These are phyloP conservation scores for Sminthurides aquaticus DNA, from an alignment of 2,888 invertebrate species.

Conservation along the genomic window DNA sequence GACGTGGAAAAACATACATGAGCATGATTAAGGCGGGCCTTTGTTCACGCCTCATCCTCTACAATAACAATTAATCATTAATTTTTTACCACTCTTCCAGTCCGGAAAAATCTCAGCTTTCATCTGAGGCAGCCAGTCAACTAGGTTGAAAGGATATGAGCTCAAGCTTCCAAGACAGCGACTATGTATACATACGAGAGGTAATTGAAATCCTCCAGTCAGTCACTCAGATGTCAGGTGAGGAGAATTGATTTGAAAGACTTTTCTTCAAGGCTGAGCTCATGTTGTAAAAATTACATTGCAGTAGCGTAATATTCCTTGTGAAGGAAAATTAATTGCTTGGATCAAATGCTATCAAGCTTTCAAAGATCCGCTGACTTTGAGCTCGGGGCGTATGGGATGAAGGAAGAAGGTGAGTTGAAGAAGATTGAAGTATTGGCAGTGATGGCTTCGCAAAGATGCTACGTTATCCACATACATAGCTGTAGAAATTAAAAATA, in stretches of 20 bases:
- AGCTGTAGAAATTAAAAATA: no score
- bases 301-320: background rate
- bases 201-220: background rate
- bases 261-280: background rate
- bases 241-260: background rate
- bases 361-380: background rate
- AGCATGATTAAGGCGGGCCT: conserved; percentile 13
- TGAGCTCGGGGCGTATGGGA: no score
- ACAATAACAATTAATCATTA: conserved; percentile 18
- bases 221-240: background rate
- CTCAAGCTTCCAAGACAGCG: no score
- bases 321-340: no score
- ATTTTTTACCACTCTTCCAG: background rate
- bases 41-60: conserved; percentile 11
- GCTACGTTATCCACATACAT: no score
- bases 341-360: background rate
- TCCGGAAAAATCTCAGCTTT: background rate
- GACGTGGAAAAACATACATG: conserved; percentile 3
- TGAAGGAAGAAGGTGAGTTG: no score
- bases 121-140: background rate
- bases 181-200: background rate
- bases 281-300: background rate
- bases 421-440: no score
- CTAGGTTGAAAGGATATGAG: no score
- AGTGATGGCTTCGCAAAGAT: no score